phyloP scores from a whole-genome alignment of 2,113 vertebrate genomes.

The Monopterus albus region DNA sequence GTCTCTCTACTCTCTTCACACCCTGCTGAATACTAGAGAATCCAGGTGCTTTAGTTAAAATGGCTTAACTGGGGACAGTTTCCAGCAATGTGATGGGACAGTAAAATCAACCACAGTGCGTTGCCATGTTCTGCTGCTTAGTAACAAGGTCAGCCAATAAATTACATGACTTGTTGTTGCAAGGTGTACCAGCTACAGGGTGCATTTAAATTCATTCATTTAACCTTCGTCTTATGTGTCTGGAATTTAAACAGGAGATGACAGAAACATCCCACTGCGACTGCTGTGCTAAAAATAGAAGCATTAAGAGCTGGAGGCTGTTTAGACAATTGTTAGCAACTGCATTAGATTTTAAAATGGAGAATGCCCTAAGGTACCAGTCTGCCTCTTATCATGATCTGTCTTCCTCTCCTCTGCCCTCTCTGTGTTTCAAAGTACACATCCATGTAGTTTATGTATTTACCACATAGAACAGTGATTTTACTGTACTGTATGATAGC shows the following conservation, averaged over 20 bases:
- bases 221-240: constrained; percentile 15
- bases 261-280: constrained; percentile 12
- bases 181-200: constrained; percentile 17
- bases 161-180: constrained; percentile 47
- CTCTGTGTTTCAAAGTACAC: neutral
- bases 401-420: neutral
- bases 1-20: neutral
- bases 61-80: constrained; percentile 4
- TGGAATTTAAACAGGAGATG: constrained; percentile 25
- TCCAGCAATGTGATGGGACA: constrained; percentile 29
- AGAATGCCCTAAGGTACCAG: constrained; percentile 1
- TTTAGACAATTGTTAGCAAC: constrained; percentile 10
- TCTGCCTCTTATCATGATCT: neutral
- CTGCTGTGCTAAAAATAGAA: constrained; percentile 20
- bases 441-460: neutral
- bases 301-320: neutral
- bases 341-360: constrained; percentile 18
- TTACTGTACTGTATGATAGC: neutral
- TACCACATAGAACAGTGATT: neutral
- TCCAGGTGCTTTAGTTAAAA: neutral
- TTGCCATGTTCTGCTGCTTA: constrained; percentile 69
- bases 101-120: constrained; percentile 52
- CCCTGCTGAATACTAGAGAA: neutral
- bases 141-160: constrained; percentile 74
- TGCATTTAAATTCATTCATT: constrained; percentile 38